These are phyloP conservation scores for Myotis brandtii DNA, from an alignment of 2,113 vertebrate genomes.

Conservation along the genomic window DNA sequence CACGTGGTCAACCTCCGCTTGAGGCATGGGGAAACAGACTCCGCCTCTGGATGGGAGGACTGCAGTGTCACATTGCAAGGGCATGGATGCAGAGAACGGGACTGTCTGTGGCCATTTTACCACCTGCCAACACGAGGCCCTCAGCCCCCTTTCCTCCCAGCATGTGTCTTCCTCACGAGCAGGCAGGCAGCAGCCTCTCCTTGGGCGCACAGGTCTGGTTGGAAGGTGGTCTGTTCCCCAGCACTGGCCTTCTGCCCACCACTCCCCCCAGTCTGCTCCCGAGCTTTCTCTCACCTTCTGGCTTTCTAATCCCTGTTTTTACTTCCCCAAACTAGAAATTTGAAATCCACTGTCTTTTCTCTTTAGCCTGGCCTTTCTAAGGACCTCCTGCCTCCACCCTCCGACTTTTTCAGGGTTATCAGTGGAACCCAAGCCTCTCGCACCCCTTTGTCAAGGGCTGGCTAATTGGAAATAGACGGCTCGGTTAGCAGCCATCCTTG, in stretches of 20 bases:
- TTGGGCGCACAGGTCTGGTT: background rate
- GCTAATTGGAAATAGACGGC: background rate
- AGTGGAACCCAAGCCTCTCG: background rate
- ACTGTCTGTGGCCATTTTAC: background rate
- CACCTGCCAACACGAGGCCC: background rate
- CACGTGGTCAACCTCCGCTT: fast-evolving
- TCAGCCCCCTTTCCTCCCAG: background rate
- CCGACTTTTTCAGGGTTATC: background rate
- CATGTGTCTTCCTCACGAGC: background rate
- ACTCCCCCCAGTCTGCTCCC: background rate
- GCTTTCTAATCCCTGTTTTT: background rate
- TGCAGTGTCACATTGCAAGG: background rate
- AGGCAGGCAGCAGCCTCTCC: background rate
- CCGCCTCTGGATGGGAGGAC: background rate
- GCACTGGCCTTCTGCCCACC: background rate
- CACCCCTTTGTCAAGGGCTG: background rate
- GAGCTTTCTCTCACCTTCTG: background rate
- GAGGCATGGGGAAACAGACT: background rate
- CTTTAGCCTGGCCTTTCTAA: background rate
- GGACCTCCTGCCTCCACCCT: background rate
- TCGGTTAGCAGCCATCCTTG: conserved; percentile 1
- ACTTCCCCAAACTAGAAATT: background rate
- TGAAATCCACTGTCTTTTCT: background rate
- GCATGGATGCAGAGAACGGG: background rate
- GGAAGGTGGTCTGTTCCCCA: background rate